Base-by-base conservation (phyloP, 1,140 invertebrate genomes). In the Heliconius melpomene region DNA sequence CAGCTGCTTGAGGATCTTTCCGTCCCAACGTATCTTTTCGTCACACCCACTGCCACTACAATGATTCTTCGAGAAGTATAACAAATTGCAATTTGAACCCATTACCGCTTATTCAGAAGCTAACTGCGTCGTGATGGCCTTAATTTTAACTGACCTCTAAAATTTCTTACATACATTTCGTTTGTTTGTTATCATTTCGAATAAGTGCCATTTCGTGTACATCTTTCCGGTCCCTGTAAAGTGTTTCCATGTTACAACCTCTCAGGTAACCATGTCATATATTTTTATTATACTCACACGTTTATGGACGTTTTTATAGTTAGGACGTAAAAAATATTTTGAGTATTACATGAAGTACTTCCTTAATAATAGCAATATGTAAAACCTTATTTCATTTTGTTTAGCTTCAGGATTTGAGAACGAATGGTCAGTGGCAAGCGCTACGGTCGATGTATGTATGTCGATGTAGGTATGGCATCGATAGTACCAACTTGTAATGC, bases 221-320 rank as follows among this genome's bases (percentile, higher is more conserved):
- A 13, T 46, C 1, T 11, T 60, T 60, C 57, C 23, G 20, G 7
- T 26, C 23, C n/a, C 57, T 23, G 57, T 23, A 9, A 60, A 23
- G n/a, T 11, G 57, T 26, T 60, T 60, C 23, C 57, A 26, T 23
- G 7, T 54, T 20, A 26, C 57, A 60, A n/a, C 52, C 52, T 54
- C 18, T 23, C 20, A 60, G n/a, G 57, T 60, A 60, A 60, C 57
- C 57, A n/a, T 60, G 9, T 60, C 20, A 60, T 60, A 60, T 60
- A 60, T 23, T 26, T 60, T 60, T 60, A 23, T 60, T 20, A 23
- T 60, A 60, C 57, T 60, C 3, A 60, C 20, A 23, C 57, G 23
- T 60, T 60, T 60, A 60, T 60, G 57, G 11, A 9, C 57, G 9
- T 46, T 60, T 60, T 60, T 60, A 60, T 60, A 60, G 57, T 60